A percentile compares a stretch with the other conserved stretches of the same genome.
Conservation (phyloP, 1,140 invertebrate species). For the Atta cephalotes region DNA sequence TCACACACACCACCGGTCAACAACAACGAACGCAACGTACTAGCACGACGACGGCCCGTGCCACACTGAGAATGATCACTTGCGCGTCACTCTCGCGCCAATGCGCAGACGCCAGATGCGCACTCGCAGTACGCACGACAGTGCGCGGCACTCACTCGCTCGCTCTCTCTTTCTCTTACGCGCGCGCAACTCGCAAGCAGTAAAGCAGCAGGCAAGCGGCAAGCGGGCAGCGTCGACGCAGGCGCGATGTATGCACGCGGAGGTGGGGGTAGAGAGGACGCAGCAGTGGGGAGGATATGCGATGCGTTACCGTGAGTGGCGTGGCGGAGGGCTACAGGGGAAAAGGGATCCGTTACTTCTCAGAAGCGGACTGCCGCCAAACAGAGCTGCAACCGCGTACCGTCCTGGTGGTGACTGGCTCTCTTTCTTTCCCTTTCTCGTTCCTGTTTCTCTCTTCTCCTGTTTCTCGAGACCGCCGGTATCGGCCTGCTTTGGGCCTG, state of each 20-base stretch:
- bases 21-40: conserved; percentile 55
- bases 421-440: conserved; percentile 21
- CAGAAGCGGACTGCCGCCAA: conserved; percentile 83
- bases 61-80: conserved; percentile 83
- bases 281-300: conserved; percentile 40
- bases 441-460: background rate
- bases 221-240: conserved; percentile 63
- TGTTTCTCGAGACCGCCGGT: conserved; percentile 34
- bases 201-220: conserved; percentile 13
- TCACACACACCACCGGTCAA: too few relatives aligned
- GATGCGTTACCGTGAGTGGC: conserved; percentile 71
- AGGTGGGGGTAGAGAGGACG: background rate
- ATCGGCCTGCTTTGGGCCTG: conserved; percentile 55
- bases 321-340: conserved; percentile 62
- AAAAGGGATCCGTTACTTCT: conserved; percentile 85
- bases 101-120: conserved; percentile 74
- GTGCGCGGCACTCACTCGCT: conserved; percentile 34
- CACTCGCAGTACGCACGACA: conserved; percentile 71
- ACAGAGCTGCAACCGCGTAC: conserved; percentile 81
- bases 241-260: conserved; percentile 62
- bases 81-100: conserved; percentile 76
- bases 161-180: background rate
- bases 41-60: conserved; percentile 73
- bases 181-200: conserved; percentile 2
- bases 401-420: conserved; percentile 65